Base-by-base conservation (phyloP, 2,113 vertebrate species). In the Dicerorhinus sumatrensis region DNA sequence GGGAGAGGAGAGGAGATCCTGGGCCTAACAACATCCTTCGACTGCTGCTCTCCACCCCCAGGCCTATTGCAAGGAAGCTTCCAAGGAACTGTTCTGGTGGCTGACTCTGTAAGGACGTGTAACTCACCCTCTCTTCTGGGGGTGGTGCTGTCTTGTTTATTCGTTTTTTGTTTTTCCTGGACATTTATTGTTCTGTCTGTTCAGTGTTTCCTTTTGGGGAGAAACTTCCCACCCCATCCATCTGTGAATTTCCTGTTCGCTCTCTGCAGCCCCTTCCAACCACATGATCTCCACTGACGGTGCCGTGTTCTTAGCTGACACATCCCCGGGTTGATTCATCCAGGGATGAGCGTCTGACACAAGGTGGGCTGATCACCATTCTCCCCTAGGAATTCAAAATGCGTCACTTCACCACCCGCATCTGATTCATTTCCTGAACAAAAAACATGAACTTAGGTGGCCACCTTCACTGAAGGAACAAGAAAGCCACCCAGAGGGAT, bases 111-210 rank as follows among this genome's bases (percentile, higher is more conserved):
- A 70, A 42, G 20, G 63, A 20, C 23, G 12, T 14, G n/a, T 65
- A 33, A 21, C 18, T 42, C 14, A 72, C 9, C 48, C 4, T 48
- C 54, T 72, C 31, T 48, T 82, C 65, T 29, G 39, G 29, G 18
- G 25, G 39, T 76, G 39, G 29, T 16, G 3, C 39, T n/a, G 56
- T 67, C 33, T 58, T 8, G 33, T 25, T 56, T 23, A 5, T 31
- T 0, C 56, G 4, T 58, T 54, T 54, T 33, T 77, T 79, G 4
- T 1, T 31, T 1, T 1, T 1, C 36, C n/a, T 3, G 6, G 31
- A 48, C 56, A 48, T 8, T 51, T 79, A 79, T 36, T 65, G 16
- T 51, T 39, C 36, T 18, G 25, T 58, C 21, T 62, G 21, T 20
- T 29, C 21, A 12, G 14, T 81, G 51, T 81, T 70, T 12, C 18